phyloP scores from a whole-genome alignment of 2,797 vertebrate species.

The Tapera naevia region DNA sequence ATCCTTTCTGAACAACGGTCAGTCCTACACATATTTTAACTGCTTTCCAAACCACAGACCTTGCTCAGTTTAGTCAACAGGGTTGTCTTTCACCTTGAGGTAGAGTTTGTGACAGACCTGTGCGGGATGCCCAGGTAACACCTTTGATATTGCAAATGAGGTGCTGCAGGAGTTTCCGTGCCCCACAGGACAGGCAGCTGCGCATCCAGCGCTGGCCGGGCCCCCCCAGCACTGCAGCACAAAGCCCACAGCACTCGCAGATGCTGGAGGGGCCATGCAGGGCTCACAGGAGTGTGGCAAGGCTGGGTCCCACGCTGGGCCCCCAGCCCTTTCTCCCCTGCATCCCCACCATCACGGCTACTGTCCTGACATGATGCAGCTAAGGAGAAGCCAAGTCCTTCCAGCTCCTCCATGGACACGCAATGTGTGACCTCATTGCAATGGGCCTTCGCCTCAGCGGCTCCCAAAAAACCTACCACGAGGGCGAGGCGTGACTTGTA shows the following conservation, averaged over 20 bases:
- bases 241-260: not conserved
- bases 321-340: too few species aligned
- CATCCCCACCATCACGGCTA: accelerated
- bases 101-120: slow-evolving; percentile 50
- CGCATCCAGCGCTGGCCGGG: not conserved
- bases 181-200: not conserved
- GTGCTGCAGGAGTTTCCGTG: not conserved
- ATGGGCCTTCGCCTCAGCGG: not conserved
- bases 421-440: not conserved
- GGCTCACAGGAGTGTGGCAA: not conserved
- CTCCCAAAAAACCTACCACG: not conserved
- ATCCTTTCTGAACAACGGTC: not conserved
- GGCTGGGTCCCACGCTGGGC: not conserved
- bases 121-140: not conserved
- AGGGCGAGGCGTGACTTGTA: not conserved
- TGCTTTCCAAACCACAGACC: not conserved
- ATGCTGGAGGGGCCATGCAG: not conserved
- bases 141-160: not conserved
- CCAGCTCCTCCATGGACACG: not conserved
- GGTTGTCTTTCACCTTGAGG: slow-evolving; percentile 38
- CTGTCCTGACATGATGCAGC: not conserved
- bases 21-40: not conserved
- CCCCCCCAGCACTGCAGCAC: not conserved
- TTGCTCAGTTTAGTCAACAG: not conserved
- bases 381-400: not conserved